Percentiles rank a stretch among this genome's conserved stretches.
Conservation (phyloP, 1,140 invertebrate species). For the Drosophila repletoides region DNA sequence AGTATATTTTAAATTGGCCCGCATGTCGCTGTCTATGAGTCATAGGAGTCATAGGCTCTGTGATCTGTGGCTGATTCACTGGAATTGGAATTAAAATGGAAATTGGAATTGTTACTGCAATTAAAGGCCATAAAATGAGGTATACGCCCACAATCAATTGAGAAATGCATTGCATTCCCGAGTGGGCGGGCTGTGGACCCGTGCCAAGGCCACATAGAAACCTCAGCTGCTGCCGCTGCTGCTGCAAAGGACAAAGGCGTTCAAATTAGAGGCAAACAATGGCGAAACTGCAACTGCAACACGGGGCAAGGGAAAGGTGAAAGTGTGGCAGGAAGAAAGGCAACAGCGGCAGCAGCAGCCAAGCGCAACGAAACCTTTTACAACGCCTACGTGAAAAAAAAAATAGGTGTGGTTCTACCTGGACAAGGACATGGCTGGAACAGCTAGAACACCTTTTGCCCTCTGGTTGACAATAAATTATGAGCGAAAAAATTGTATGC, state of each 20-base stretch:
- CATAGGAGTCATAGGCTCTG: no score
- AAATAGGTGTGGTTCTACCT: conserved; percentile 15
- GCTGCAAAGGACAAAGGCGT: conserved; percentile 55
- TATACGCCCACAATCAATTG: conserved; percentile 51
- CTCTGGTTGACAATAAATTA: conserved; percentile 68
- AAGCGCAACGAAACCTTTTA: conserved; percentile 55
- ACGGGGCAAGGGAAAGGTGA: conserved; percentile 56
- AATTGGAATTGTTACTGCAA: conserved; percentile 45
- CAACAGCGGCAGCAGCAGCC: conserved; percentile 19
- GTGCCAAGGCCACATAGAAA: conserved; percentile 62
- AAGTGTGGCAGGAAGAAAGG: conserved; percentile 53
- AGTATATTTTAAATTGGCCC: conserved; percentile 34
- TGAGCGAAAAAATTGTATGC: conserved; percentile 46
- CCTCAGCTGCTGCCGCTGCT: conserved; percentile 40
- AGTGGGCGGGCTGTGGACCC: conserved; percentile 44
- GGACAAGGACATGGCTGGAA: conserved; percentile 21
- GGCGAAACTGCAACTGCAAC: conserved; percentile 15
- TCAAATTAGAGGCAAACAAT: conserved; percentile 57
- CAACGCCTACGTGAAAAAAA: conserved; percentile 57
- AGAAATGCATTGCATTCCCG: conserved; percentile 24
- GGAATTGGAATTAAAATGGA: no score
- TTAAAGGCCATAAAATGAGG: conserved; percentile 39
- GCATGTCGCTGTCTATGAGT: background rate
- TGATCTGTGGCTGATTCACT: conserved; percentile 34
- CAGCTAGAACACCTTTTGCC: conserved; percentile 16